phyloP scores from a whole-genome alignment of 2,888 invertebrate species.

The Anodontia alba region DNA sequence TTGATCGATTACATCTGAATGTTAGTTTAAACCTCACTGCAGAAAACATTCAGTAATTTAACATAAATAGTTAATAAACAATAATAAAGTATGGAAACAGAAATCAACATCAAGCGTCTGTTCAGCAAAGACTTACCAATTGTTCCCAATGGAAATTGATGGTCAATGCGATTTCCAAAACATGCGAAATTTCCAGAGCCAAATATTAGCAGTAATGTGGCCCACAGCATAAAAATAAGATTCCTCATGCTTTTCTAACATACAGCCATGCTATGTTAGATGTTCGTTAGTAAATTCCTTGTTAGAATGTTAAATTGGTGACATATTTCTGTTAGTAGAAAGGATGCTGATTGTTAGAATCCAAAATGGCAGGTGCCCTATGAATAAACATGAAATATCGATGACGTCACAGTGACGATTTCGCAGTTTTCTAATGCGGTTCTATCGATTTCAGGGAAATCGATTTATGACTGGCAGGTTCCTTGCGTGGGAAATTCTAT shows the following conservation, averaged over 20 bases:
- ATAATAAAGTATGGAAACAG: background rate
- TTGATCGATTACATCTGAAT: background rate
- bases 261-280: slow-evolving; percentile 39
- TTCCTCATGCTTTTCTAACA: slow-evolving; percentile 59
- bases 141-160: slow-evolving; percentile 62
- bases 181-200: slow-evolving; percentile 43
- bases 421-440: slow-evolving; percentile 20
- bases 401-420: slow-evolving; percentile 65
- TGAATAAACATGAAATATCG: slow-evolving; percentile 67
- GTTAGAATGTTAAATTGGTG: slow-evolving; percentile 32
- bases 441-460: slow-evolving; percentile 5
- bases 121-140: slow-evolving; percentile 60
- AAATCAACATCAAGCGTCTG: slow-evolving; percentile 47
- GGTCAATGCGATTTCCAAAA: slow-evolving; percentile 46
- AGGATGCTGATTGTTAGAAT: slow-evolving; percentile 53
- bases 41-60: too few species aligned
- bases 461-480: background rate
- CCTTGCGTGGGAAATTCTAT: slow-evolving; percentile 16
- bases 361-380: slow-evolving; percentile 70
- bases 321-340: slow-evolving; percentile 50
- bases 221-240: slow-evolving; percentile 46
- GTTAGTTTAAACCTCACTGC: background rate
- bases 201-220: slow-evolving; percentile 55
- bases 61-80: too few species aligned
- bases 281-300: slow-evolving; percentile 30